A percentile compares a stretch with the other conserved stretches of the same genome.
These are phyloP conservation scores for Chelidonichthys spinosus DNA, from an alignment of 2,797 vertebrate genomes.

Conservation along the genomic window DNA sequence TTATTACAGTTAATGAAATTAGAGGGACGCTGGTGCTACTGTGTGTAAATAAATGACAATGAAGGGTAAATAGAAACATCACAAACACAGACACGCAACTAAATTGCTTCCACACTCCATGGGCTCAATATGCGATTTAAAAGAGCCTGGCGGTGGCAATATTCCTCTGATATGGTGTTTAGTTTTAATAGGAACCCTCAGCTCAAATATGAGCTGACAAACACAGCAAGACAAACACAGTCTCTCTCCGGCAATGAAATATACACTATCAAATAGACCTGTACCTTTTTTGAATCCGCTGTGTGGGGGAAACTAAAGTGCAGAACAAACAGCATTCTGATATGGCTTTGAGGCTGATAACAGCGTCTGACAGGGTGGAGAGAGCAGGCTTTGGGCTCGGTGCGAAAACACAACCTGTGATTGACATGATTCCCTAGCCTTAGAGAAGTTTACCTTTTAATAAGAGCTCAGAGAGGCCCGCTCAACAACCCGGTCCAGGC, in stretches of 20 bases:
- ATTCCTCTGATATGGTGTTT: constrained; percentile 87
- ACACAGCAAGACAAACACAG: constrained; percentile 88
- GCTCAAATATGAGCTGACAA: constrained; percentile 87
- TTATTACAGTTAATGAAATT: constrained; percentile 70
- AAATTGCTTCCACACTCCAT: constrained; percentile 82
- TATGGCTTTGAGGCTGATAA: constrained; percentile 94
- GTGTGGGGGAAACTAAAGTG: constrained; percentile 91
- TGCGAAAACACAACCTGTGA: constrained; percentile 83
- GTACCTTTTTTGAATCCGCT: constrained; percentile 89
- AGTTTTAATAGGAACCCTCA: constrained; percentile 86
- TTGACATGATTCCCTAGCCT: constrained; percentile 84
- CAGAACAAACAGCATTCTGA: constrained; percentile 95
- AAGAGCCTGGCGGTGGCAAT: constrained; percentile 82
- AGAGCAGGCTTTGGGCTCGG: constrained; percentile 81
- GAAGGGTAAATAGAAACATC: constrained; percentile 76
- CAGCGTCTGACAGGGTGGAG: constrained; percentile 86
- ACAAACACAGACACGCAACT: constrained; percentile 71
- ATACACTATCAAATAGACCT: constrained; percentile 88
- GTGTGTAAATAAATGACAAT: constrained; percentile 75
- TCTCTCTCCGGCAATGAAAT: constrained; percentile 85
- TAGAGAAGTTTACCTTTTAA: constrained; percentile 89
- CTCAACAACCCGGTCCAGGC: constrained; percentile 67
- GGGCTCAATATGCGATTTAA: constrained; percentile 81
- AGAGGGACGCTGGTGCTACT: constrained; percentile 29
- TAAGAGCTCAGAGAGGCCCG: constrained; percentile 82